phyloP scores from a whole-genome alignment of 2,113 vertebrate genomes.

The Bombycilla garrulus region DNA sequence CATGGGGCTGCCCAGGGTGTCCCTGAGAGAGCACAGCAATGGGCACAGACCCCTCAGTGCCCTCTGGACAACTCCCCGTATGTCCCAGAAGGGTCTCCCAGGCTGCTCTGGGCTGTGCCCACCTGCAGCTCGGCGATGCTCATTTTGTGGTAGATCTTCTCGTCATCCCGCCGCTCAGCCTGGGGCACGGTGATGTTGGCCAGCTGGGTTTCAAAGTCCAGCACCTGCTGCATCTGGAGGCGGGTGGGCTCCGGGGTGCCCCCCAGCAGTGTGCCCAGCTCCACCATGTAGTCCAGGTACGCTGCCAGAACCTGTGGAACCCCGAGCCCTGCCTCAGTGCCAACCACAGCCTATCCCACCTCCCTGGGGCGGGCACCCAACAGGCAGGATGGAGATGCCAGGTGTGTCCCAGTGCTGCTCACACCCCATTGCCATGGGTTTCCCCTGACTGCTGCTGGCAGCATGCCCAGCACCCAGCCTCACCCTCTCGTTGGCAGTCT shows the following conservation, averaged over 20 bases:
- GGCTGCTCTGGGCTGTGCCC: neutral
- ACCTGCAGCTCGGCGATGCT: slow-evolving; percentile 91
- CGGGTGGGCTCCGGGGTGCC: slow-evolving; percentile 75
- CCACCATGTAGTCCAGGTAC: slow-evolving; percentile 96
- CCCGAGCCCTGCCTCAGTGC: neutral
- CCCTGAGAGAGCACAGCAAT: neutral
- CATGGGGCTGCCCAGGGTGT: neutral
- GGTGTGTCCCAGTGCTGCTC: rapidly evolving
- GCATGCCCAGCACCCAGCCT: neutral
- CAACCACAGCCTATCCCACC: neutral
- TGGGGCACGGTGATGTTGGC: slow-evolving; percentile 94
- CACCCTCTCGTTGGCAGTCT: slow-evolving; percentile 94
- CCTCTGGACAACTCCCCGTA: neutral
- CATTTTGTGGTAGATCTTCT: slow-evolving; percentile 97
- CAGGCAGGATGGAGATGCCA: neutral
- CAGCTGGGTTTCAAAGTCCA: slow-evolving; percentile 88
- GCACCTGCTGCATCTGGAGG: slow-evolving; percentile 89
- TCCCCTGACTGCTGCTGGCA: neutral
- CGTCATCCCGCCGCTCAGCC: slow-evolving; percentile 91
- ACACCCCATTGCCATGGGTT: rapidly evolving
- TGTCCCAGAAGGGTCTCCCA: neutral
- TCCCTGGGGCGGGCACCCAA: rapidly evolving
- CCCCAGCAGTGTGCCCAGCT: slow-evolving; percentile 88
- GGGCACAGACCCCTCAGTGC: rapidly evolving
- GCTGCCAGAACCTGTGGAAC: slow-evolving; percentile 83